These are phyloP conservation scores for Pseudeuparius sepicola DNA, from an alignment of 2,888 invertebrate species.

Conservation along the genomic window DNA sequence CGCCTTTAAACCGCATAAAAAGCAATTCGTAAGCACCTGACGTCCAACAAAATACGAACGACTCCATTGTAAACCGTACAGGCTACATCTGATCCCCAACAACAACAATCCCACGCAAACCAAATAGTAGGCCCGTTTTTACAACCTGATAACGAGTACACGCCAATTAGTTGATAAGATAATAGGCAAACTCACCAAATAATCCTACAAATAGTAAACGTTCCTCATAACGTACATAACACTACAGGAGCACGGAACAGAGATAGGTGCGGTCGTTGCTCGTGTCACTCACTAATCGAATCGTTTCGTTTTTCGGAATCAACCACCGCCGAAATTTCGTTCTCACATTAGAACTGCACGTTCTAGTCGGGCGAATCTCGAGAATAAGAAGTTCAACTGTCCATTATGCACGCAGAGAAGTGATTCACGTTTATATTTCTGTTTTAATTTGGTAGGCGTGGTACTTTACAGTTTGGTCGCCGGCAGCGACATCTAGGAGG, in stretches of 20 bases:
- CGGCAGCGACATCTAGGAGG: conserved; percentile 12
- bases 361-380: no score
- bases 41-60: no score
- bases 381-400: conserved; percentile 15
- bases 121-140: no score
- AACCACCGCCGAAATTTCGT: conserved; percentile 10
- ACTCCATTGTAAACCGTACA: no score
- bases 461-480: conserved; percentile 15
- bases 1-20: no score
- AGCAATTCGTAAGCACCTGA: no score
- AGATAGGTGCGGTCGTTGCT: conserved; percentile 35
- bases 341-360: no score
- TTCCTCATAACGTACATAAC: conserved; percentile 35
- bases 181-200: conserved; percentile 30
- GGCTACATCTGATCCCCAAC: no score
- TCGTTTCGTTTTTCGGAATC: conserved; percentile 12
- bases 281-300: conserved; percentile 23
- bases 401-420: conserved; percentile 20
- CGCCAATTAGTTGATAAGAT: no score
- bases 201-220: conserved; percentile 29
- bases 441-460: conserved; percentile 23
- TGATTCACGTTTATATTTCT: conserved; percentile 27
- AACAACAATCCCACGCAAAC: no score
- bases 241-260: conserved; percentile 23
- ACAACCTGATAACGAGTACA: no score